Percentiles rank a stretch among this genome's conserved stretches.
These are phyloP conservation scores for Scotopteryx bipunctaria DNA, from an alignment of 2,888 invertebrate genomes.

Conservation along the genomic window DNA sequence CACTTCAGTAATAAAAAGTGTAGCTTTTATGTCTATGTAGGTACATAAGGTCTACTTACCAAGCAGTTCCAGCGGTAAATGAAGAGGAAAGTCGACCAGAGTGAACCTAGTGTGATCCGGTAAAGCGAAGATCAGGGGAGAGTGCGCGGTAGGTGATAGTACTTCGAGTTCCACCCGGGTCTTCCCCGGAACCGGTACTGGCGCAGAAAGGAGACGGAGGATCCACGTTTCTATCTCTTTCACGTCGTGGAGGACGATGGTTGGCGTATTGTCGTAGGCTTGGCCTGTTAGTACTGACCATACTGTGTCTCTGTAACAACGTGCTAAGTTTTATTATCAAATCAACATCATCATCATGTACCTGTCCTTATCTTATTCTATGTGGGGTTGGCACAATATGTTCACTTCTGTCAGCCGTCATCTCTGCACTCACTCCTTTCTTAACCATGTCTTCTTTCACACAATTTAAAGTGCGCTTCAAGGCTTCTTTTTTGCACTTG, in stretches of 20 bases:
- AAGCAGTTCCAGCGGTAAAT: constrained; percentile 97
- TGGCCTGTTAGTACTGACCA: constrained; percentile 97
- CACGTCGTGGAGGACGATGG: constrained; percentile 97
- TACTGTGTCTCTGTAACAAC: constrained; percentile 91
- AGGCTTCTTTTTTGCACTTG: too few species aligned
- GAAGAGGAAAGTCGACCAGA: constrained; percentile 98
- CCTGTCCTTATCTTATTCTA: too few species aligned
- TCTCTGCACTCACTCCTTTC: too few species aligned
- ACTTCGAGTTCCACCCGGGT: constrained; percentile 93
- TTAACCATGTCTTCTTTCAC: too few species aligned
- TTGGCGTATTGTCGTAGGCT: constrained; percentile 90
- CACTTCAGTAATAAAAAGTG: too few species aligned
- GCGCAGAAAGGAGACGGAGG: constrained; percentile 95
- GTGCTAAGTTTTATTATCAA: too few species aligned
- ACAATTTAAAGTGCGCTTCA: too few species aligned
- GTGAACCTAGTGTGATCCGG: constrained; percentile 99
- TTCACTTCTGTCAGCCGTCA: too few species aligned
- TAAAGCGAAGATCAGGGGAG: constrained; percentile 94
- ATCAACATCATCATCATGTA: too few species aligned
- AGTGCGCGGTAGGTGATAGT: constrained; percentile 92
- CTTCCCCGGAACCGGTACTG: constrained; percentile 98
- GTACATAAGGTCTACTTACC: constrained; percentile 71
- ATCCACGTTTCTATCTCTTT: constrained; percentile 99
- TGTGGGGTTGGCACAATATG: too few species aligned
- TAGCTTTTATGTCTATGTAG: too few species aligned